Base-by-base conservation (phyloP, 2,113 vertebrate genomes). In the Spheniscus mendiculus region DNA sequence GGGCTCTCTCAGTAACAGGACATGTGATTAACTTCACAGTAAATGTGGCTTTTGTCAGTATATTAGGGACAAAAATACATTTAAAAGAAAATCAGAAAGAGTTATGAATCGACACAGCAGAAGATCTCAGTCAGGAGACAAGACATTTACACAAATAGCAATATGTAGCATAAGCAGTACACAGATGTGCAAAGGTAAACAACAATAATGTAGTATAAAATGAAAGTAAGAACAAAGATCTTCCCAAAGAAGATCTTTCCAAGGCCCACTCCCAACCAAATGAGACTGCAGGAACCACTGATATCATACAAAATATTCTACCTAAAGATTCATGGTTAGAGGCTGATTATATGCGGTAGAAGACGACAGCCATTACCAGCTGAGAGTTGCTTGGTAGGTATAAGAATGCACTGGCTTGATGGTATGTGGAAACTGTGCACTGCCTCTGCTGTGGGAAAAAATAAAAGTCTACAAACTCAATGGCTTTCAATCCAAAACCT, bases 211-310 rank as follows among this genome's bases (percentile, higher is more conserved):
- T 78, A 89, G 59, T 49, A 76, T 17, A 85, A 91, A 94, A 93
- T 74, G 53, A 94, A 95, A 94, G 70, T 80, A 90, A 94, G 66
- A 93, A 83, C 45, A 86, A 93, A 87, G 44, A 85, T 87, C 44
- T 71, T 58, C 34, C 29, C n/a, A 55, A 36, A 63, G 10, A 83
- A 10, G 20, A 94, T 83, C 17, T 45, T 82, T 36, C 27, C n/a
- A 55, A 65, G 84, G 30, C 58, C 69, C 55, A 87, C 81, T 92
- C 53, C 49, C 30, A 58, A 80, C 20, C 49, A 94, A 83, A 84
- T 19, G 26, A 82, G 38, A 84, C 36, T 27, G 19, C 10, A 44
- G 63, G 58, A 94, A 47, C n/a, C 7, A 2, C 18, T 80, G 83
- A 19, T 11, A 62, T 25, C 16, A 65, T 13, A 22, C 26, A 56